phyloP scores from a whole-genome alignment of 1,140 invertebrate genomes.

The Babylonia areolata region DNA sequence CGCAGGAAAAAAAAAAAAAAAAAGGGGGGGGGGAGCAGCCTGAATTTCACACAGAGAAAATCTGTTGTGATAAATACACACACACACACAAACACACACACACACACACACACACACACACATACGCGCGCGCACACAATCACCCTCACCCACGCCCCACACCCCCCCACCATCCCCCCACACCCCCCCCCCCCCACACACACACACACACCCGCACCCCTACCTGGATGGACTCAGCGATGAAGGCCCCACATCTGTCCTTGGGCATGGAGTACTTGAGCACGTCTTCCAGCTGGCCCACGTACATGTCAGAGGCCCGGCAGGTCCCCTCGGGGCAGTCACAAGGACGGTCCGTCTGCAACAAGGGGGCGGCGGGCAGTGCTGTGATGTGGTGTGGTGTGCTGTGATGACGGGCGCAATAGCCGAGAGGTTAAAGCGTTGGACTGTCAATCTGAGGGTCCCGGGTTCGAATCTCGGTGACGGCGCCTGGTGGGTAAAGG shows the following conservation, averaged over 20 bases:
- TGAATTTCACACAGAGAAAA: background rate
- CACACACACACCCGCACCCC: background rate
- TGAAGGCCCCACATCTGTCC: constrained; percentile 88
- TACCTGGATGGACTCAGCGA: constrained; percentile 96
- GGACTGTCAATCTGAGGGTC: no score
- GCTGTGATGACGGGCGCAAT: no score
- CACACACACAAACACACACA: background rate
- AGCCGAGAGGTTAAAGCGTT: no score
- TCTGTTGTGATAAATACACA: background rate
- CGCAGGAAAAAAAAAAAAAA: background rate
- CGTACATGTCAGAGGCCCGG: constrained; percentile 85
- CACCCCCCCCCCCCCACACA: constrained; percentile 75
- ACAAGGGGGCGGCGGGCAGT: no score
- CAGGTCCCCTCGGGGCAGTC: constrained; percentile 82
- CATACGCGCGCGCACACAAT: constrained; percentile 71
- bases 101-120: background rate
- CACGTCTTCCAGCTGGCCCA: constrained; percentile 87
- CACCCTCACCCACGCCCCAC: constrained; percentile 81
- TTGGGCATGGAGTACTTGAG: constrained; percentile 86
- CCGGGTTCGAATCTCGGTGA: no score
- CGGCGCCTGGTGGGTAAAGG: no score
- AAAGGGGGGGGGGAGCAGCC: background rate
- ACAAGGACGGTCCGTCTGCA: constrained; percentile 80
- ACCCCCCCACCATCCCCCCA: constrained; percentile 48
- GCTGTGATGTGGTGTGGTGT: no score